Evolutionary conservation across 2,113 vertebrate genomes (phyloP), one percentile per base, ranked within the genome.

Genomic region (Lepidothrix coronata): DNA sequence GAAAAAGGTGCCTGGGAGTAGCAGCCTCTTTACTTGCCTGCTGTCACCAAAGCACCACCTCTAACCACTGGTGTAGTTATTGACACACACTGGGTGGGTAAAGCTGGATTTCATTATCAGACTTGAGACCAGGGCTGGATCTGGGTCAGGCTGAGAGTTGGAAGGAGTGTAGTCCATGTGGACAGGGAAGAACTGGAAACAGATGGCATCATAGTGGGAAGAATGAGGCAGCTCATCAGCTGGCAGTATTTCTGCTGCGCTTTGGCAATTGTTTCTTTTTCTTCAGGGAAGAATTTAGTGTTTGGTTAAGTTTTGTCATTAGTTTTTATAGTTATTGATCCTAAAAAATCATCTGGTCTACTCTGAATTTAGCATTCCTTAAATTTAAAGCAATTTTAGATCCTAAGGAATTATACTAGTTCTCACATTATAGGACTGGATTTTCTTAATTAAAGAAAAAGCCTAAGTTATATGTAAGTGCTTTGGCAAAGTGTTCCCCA

Each of bases 181-280:
- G 66, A 71, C 25, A 52, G 59, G 68, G 21, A 74, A 74, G 68
- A 89, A 65, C 70, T 91, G 87, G 76, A 61, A 85, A 65, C 59
- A 92, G 89, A 85, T 88, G 82, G 76, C 48, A 55, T 77, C 77
- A n/a, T 37, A 86, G 77, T 63, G 84, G 93, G 94, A 92, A 86
- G 68, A 87, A 91, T 74, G 76, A 81, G 61, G 67, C 61, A 93
- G 44, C 73, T 95, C 84, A 78, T 87, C 76, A 78, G 70, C 65
- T 95, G 83, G 70, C 76, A 89, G 6, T 20, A 7, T 31, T 92
- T 84, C 52, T 52, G 25, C 39, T 5, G 11, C n/a, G 15, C 78
- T 92, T 95, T 91, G 76, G 76, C 70, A 81, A 43, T 74, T 67
- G 58, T 17, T 92, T 92, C 44, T 30, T 94, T 77, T 86, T 75